Conservation (phyloP, 2,797 vertebrate genomes). For the Channa striata region DNA sequence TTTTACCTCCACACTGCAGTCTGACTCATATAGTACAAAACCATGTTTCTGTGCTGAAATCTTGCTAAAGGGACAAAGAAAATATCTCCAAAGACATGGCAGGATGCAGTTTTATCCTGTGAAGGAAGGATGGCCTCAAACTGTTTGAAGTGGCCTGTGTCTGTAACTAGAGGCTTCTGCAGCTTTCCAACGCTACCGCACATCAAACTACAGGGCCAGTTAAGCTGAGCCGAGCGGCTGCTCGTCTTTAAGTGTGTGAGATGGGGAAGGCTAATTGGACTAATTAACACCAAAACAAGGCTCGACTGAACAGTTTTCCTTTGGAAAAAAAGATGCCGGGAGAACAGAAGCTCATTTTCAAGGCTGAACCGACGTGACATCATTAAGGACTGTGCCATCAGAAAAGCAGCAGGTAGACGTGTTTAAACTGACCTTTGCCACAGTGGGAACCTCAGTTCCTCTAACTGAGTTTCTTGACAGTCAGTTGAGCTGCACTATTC, state of each 20-base stretch:
- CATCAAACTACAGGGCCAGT: conserved; percentile 69
- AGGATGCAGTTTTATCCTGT: conserved; percentile 51
- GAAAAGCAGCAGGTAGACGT: conserved; percentile 31
- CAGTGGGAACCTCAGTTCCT: conserved; percentile 31
- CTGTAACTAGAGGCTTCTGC: conserved; percentile 65
- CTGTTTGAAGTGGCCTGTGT: conserved; percentile 66
- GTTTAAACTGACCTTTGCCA: conserved; percentile 59
- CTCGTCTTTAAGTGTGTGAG: conserved; percentile 71
- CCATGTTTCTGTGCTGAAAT: conserved; percentile 56
- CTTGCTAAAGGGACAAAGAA: conserved; percentile 53
- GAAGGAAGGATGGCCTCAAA: conserved; percentile 63
- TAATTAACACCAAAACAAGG: conserved; percentile 79
- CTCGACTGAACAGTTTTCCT: conserved; percentile 66
- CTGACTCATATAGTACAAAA: conserved; percentile 37
- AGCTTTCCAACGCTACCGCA: conserved; percentile 61
- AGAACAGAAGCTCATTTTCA: conserved; percentile 63
- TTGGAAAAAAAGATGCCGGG: conserved; percentile 45
- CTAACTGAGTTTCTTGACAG: conserved; percentile 45
- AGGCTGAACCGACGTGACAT: conserved; percentile 54
- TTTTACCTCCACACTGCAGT: conserved; percentile 37
- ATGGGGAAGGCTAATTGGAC: conserved; percentile 79
- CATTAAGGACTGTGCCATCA: conserved; percentile 45
- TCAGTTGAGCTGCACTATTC: conserved; percentile 26
- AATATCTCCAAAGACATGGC: conserved; percentile 50
- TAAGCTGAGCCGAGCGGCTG: conserved; percentile 57